These are phyloP conservation scores for Ophion ellenae DNA, from an alignment of 2,888 invertebrate genomes.

Conservation along the genomic window DNA sequence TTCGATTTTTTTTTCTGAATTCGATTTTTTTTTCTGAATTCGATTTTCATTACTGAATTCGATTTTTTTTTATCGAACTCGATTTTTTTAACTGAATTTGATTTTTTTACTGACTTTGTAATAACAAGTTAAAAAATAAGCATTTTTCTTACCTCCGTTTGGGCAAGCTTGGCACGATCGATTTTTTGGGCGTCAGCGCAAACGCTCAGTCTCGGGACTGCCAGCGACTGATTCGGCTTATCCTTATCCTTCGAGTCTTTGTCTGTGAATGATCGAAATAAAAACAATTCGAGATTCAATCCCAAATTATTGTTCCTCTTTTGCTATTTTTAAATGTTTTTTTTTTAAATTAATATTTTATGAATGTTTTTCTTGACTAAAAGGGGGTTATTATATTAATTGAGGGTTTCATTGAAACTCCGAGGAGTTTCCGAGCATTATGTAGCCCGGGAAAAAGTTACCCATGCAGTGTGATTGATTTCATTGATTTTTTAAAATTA, in stretches of 20 bases:
- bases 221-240: slow-evolving; percentile 88
- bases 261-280: slow-evolving; percentile 85
- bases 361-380: no score
- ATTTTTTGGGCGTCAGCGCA: slow-evolving; percentile 98
- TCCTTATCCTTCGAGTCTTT: slow-evolving; percentile 92
- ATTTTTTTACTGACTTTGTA: neutral
- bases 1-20: neutral
- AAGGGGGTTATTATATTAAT: no score
- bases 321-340: neutral
- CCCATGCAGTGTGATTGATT: no score
- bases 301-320: neutral
- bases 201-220: slow-evolving; percentile 94
- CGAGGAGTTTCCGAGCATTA: no score
- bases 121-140: neutral
- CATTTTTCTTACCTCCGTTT: slow-evolving; percentile 90
- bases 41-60: neutral
- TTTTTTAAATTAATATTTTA: no score
- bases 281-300: neutral
- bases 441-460: no score
- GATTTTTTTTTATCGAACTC: neutral
- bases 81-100: neutral
- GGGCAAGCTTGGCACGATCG: slow-evolving; percentile 94
- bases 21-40: neutral
- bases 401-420: no score
- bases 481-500: no score